Conservation (phyloP, 92 coral and sea anemone species). For the Metridium senile region DNA sequence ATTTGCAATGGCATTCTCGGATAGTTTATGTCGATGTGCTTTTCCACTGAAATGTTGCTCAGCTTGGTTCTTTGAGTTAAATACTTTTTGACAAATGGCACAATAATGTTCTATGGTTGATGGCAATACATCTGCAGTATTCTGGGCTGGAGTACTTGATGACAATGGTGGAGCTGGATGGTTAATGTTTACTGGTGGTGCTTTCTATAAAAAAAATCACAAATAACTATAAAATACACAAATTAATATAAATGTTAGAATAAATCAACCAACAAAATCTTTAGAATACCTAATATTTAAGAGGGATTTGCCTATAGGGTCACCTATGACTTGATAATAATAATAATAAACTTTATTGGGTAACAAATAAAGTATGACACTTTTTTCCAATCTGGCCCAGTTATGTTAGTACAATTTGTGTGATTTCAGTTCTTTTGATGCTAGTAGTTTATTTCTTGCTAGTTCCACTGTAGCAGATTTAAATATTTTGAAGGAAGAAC, state of each 20-base stretch:
- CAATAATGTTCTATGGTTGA: conserved; percentile 42
- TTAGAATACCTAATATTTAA: too few relatives aligned
- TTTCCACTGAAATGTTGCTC: conserved; percentile 75
- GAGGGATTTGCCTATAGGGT: too few relatives aligned
- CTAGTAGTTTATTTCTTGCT: too few relatives aligned
- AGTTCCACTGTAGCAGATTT: too few relatives aligned
- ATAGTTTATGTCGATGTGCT: conserved; percentile 50
- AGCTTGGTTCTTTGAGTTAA: conserved; percentile 79
- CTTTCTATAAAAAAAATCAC: conserved; percentile 15
- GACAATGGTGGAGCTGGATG: background rate
- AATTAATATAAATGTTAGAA: background rate
- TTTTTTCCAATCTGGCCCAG: too few relatives aligned
- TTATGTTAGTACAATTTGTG: too few relatives aligned
- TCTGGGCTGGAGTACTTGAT: background rate
- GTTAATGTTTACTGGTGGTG: conserved; percentile 3
- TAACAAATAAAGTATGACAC: too few relatives aligned
- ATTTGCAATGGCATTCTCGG: conserved; percentile 27
- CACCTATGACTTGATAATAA: too few relatives aligned
- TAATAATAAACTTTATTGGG: too few relatives aligned
- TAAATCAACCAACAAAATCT: background rate
- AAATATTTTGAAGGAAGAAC: too few relatives aligned
- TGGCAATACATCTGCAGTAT: conserved; percentile 1
- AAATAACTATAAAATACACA: background rate
- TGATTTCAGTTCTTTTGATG: too few relatives aligned
- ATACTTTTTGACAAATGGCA: conserved; percentile 63